Base-by-base conservation (phyloP, 2,113 vertebrate genomes). In the Tupaia tana region DNA sequence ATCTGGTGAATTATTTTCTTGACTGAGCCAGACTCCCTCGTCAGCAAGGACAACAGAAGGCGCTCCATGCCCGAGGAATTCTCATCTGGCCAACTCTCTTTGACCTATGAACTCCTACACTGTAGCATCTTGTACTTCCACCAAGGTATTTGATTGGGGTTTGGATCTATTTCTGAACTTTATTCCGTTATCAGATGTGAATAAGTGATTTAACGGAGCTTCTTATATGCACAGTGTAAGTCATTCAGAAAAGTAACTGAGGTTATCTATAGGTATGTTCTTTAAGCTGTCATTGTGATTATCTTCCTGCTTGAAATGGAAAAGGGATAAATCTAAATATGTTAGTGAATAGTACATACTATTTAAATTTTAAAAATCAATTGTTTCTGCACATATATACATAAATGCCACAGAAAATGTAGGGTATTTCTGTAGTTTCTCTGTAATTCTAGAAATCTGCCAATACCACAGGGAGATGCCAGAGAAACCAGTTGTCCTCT, bases 1-100 rank as follows among this genome's bases (percentile, higher is more conserved):
- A 97, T 97, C 92, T 98, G 96, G 74, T 90, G 93, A 92, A 88
- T 90, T 91, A 94, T 93, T 95, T 92, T 96, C 88, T 80, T 93
- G 58, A 90, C 82, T 96, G 83, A 82, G 34, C 84, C 90, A 89
- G 54, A 75, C 67, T 91, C 79, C 61, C 82, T 7, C 24, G 66
- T 94, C 88, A 92, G 74, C 86, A 92, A 95, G 92, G 70, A 88
- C 34, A 86, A 69, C 90, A 96, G 90, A 96, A 96, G 89, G 82
- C 52, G n/a, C 15, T 77, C 22, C 34, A 20, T 31, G 86, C 92
- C 70, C 61, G 9, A 27, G 58, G 96, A 66, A 43, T 66, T 67
- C 67, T 96, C 97, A 95, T 95, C 90, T 95, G 90, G 74, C 43
- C 70, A 84, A 75, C 94, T 96, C 18, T 87, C 66, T 90, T 83